Percentiles rank a stretch among this genome's conserved stretches.
Evolutionary conservation across 2,888 invertebrate species (phyloP).

Genomic region (Pheosia tremula): DNA sequence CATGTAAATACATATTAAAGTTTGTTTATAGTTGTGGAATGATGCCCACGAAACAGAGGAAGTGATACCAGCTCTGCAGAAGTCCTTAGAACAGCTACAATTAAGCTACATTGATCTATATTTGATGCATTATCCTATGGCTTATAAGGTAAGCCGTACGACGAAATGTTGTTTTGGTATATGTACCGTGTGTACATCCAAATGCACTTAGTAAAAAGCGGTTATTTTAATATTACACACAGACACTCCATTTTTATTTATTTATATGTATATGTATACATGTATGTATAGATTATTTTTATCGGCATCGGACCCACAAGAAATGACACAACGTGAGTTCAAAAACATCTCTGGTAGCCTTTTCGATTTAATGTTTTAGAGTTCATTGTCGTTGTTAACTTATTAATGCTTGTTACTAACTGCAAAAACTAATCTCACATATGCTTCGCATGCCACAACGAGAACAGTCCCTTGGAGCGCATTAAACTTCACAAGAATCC

Average conservation of each 20-base stretch:
- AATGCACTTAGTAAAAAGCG: too few relatives aligned
- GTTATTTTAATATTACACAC: too few relatives aligned
- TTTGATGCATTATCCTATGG: conserved; percentile 92
- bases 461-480: conserved; percentile 41
- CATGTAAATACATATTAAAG: too few relatives aligned
- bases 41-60: conserved; percentile 86
- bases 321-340: too few relatives aligned
- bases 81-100: conserved; percentile 86
- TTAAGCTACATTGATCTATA: conserved; percentile 92
- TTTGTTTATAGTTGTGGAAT: conserved; percentile 65
- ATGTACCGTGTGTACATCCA: too few relatives aligned
- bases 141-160: conserved; percentile 73
- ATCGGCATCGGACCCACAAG: too few relatives aligned
- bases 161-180: too few relatives aligned
- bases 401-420: conserved; percentile 14
- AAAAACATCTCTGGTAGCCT: too few relatives aligned
- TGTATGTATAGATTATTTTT: too few relatives aligned
- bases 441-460: conserved; percentile 28
- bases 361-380: too few relatives aligned
- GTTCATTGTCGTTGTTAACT: conserved; percentile 5
- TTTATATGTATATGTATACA: too few relatives aligned
- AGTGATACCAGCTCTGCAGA: conserved; percentile 86
- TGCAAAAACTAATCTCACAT: conserved; percentile 39
- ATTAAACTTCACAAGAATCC: conserved; percentile 43
- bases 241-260: too few relatives aligned